phyloP scores from a whole-genome alignment of 2,113 vertebrate species.

The Daphoenositta chrysoptera region DNA sequence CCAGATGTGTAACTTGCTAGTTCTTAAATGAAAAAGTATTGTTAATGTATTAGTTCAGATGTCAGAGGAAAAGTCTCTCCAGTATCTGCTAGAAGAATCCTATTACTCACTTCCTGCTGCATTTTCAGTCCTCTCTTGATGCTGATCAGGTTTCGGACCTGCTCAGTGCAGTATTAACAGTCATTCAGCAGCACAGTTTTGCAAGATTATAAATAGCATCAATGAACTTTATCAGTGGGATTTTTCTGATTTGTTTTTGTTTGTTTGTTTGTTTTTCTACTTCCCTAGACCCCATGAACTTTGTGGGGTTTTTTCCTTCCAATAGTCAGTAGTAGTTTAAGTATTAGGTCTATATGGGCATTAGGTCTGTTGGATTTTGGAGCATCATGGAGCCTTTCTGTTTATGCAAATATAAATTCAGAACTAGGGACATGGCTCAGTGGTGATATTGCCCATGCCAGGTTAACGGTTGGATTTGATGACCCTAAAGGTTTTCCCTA shows the following conservation, averaged over 20 bases:
- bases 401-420: neutral
- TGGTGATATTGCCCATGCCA: neutral
- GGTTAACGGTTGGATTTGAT: neutral
- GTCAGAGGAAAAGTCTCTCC: neutral
- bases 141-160: constrained; percentile 64
- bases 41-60: neutral
- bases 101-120: constrained; percentile 71
- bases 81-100: constrained; percentile 26
- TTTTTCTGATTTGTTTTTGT: neutral
- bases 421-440: neutral
- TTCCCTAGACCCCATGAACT: neutral
- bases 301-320: neutral
- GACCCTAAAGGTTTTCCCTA: neutral
- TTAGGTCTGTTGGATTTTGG: neutral
- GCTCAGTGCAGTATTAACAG: constrained; percentile 62
- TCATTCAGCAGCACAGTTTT: constrained; percentile 19
- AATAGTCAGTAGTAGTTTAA: neutral
- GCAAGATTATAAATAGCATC: neutral
- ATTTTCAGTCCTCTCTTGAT: constrained; percentile 60
- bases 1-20: constrained; percentile 36
- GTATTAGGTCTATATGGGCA: neutral
- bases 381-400: neutral
- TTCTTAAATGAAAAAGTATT: neutral
- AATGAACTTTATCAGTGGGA: neutral
- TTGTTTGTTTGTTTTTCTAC: neutral